A percentile compares a stretch with the other conserved stretches of the same genome.
These are phyloP conservation scores for Dipodomys stephensi DNA, from an alignment of 2,113 vertebrate genomes.

Conservation along the genomic window DNA sequence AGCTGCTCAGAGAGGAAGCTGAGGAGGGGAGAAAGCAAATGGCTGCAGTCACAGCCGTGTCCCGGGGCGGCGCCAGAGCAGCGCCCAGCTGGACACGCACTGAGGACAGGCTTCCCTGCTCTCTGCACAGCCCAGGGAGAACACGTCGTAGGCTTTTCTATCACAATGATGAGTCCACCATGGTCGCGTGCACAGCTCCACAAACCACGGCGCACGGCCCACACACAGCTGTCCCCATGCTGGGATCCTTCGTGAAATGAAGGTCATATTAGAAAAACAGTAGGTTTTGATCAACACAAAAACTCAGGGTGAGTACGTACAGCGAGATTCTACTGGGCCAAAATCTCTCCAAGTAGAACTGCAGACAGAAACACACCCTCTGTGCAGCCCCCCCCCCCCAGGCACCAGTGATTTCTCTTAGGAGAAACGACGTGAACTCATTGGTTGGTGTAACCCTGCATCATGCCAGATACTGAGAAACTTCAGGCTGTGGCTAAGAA, in stretches of 20 bases:
- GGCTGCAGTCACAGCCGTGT: rapidly evolving
- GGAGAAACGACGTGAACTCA: rapidly evolving
- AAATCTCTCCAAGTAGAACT: rapidly evolving
- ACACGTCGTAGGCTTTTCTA: too few relatives aligned
- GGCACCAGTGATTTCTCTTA: rapidly evolving
- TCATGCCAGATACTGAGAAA: rapidly evolving
- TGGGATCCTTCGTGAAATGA: too few relatives aligned
- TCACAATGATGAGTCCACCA: rapidly evolving
- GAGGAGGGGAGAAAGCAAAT: background rate
- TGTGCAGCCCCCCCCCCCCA: rapidly evolving
- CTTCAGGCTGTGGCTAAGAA: rapidly evolving
- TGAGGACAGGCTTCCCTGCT: too few relatives aligned
- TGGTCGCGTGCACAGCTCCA: rapidly evolving
- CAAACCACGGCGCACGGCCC: rapidly evolving
- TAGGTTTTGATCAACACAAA: background rate
- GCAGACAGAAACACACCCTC: rapidly evolving
- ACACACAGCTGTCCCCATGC: rapidly evolving
- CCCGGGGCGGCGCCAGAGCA: too few relatives aligned
- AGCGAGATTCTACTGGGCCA: too few relatives aligned
- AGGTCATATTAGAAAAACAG: background rate
- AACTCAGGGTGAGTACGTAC: background rate
- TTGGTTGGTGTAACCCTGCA: rapidly evolving
- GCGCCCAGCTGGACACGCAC: too few relatives aligned
- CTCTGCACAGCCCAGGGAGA: background rate
- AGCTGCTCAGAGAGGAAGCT: background rate